Percentiles rank a stretch among this genome's conserved stretches.
These are phyloP conservation scores for Trissoscelio sp. DNA, from an alignment of 2,888 invertebrate genomes.

Conservation along the genomic window DNA sequence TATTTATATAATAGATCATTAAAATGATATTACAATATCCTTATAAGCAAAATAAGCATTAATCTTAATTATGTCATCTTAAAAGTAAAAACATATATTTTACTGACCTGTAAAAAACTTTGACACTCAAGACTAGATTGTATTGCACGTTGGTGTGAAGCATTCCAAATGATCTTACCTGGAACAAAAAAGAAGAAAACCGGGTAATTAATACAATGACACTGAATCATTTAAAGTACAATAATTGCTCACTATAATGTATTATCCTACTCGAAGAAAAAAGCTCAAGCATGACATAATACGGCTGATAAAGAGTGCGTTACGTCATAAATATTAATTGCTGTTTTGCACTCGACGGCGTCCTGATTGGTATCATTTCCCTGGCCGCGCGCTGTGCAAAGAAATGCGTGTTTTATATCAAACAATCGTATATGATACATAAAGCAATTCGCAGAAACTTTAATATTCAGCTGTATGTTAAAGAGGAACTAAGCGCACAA, in stretches of 20 bases:
- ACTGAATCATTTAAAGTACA: slow-evolving; percentile 38
- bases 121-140: slow-evolving; percentile 68
- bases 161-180: slow-evolving; percentile 76
- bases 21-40: neutral
- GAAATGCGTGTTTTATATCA: slow-evolving; percentile 56
- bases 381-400: slow-evolving; percentile 37
- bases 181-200: slow-evolving; percentile 73
- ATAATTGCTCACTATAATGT: slow-evolving; percentile 27
- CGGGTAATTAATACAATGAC: slow-evolving; percentile 44
- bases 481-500: slow-evolving; percentile 17
- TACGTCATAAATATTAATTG: slow-evolving; percentile 75
- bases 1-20: too few species aligned
- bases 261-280: slow-evolving; percentile 25
- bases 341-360: slow-evolving; percentile 61
- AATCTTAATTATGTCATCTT: neutral
- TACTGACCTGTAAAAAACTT: slow-evolving; percentile 65
- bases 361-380: slow-evolving; percentile 65
- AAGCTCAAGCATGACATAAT: slow-evolving; percentile 63
- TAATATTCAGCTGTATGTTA: slow-evolving; percentile 44
- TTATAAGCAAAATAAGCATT: neutral
- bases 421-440: slow-evolving; percentile 54
- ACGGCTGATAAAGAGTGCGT: slow-evolving; percentile 69
- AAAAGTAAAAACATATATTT: slow-evolving; percentile 4
- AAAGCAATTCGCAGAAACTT: slow-evolving; percentile 54
- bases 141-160: slow-evolving; percentile 65